phyloP scores from a whole-genome alignment of 2,888 invertebrate genomes.

The Tupiocoris notatus region DNA sequence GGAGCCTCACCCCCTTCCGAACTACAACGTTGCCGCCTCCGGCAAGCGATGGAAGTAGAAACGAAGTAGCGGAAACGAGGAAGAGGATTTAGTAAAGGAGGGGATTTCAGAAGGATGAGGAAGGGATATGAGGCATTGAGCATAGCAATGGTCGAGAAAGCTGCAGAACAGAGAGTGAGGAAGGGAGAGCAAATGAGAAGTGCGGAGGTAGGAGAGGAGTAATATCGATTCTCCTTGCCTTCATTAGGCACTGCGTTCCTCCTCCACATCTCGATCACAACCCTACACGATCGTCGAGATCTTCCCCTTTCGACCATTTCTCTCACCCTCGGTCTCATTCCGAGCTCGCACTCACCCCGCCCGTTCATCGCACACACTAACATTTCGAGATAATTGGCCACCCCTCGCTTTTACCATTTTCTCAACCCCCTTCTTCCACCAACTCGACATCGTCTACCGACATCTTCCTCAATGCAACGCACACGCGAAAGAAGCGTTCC shows the following conservation, averaged over 20 bases:
- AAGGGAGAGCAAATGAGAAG: background rate
- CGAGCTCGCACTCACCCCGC: background rate
- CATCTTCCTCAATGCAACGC: too few relatives aligned
- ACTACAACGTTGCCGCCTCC: background rate
- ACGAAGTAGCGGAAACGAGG: background rate
- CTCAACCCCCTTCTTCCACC: slow-evolving; percentile 16
- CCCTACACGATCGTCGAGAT: background rate
- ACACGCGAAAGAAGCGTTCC: too few relatives aligned
- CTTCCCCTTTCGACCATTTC: slow-evolving; percentile 2
- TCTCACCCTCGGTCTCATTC: background rate
- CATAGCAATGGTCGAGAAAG: slow-evolving; percentile 23
- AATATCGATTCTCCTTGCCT: slow-evolving; percentile 37
- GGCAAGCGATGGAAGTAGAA: background rate
- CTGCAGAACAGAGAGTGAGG: too few relatives aligned
- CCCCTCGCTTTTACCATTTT: slow-evolving; percentile 16
- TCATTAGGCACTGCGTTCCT: slow-evolving; percentile 27
- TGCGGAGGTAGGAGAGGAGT: slow-evolving; percentile 5
- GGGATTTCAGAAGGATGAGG: too few relatives aligned
- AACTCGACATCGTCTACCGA: too few relatives aligned
- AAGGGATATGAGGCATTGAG: slow-evolving; percentile 28
- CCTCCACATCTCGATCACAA: background rate
- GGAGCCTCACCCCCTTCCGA: background rate
- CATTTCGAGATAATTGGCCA: slow-evolving; percentile 33
- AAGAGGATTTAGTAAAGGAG: background rate
- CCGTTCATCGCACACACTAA: background rate